These are phyloP conservation scores for Oryzias melastigma DNA, from an alignment of 2,113 vertebrate species.

Conservation along the genomic window DNA sequence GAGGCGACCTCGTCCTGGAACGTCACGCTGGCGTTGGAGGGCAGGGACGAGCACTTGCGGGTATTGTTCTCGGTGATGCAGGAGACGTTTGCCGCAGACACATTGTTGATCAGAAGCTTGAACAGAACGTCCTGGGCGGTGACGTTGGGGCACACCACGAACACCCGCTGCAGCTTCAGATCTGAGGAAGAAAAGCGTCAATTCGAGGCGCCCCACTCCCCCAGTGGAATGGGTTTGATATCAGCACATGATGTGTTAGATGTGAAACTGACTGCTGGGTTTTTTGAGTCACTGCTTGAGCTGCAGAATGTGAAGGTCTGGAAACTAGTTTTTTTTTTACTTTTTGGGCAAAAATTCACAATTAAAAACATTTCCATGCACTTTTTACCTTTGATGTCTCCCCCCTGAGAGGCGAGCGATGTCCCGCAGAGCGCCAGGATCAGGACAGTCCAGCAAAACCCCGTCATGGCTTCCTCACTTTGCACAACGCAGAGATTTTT, in stretches of 20 bases:
- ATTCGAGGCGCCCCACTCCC: conserved; percentile 34
- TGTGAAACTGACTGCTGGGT: background rate
- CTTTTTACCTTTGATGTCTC: background rate
- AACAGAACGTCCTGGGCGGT: accelerated
- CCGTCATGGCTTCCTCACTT: conserved; percentile 24
- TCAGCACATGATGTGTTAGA: conserved; percentile 1
- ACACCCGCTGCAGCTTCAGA: accelerated
- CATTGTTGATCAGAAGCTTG: background rate
- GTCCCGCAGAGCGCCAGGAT: conserved; percentile 27
- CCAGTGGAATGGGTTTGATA: conserved; percentile 26
- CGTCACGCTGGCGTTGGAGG: background rate
- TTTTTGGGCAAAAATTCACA: too few relatives aligned
- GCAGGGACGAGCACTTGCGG: background rate
- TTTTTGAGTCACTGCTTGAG: conserved; percentile 35
- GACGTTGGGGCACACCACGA: conserved; percentile 18
- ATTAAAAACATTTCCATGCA: conserved; percentile 24
- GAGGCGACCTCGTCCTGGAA: background rate
- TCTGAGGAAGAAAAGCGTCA: conserved; percentile 21
- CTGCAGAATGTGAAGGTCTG: too few relatives aligned
- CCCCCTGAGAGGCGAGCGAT: background rate
- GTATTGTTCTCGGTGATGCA: background rate
- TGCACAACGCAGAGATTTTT: background rate
- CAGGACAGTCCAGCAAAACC: conserved; percentile 29
- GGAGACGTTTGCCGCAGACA: accelerated
- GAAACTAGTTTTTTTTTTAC: too few relatives aligned